Evolutionary conservation across 2,888 invertebrate genomes (phyloP).

Genomic region (Sphaerophoria rueppellii): DNA sequence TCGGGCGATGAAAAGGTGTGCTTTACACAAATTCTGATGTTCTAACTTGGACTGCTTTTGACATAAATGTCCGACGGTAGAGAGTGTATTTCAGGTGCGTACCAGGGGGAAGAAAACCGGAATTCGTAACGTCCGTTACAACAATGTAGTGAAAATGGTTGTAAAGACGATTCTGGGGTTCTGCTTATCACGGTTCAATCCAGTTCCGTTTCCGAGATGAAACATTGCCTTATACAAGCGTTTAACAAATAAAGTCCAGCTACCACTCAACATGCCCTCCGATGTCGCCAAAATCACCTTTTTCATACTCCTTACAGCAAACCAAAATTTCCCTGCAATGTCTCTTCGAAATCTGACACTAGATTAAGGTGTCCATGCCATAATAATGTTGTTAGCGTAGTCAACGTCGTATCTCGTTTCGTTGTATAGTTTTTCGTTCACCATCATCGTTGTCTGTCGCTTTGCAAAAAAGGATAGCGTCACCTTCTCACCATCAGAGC

Average conservation of each 20-base stretch:
- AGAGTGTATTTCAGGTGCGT: too few relatives aligned
- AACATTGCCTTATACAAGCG: neutral
- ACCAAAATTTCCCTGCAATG: constrained; percentile 33
- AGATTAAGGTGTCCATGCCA: constrained; percentile 49
- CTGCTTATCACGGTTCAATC: too few relatives aligned
- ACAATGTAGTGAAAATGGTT: too few relatives aligned
- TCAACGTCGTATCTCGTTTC: constrained; percentile 6
- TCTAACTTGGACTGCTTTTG: too few relatives aligned
- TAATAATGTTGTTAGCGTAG: constrained; percentile 24
- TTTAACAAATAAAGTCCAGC: constrained; percentile 33
- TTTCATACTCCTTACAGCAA: neutral
- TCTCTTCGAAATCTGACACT: constrained; percentile 54
- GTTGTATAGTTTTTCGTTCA: neutral
- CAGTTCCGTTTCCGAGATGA: neutral
- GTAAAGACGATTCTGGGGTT: too few relatives aligned
- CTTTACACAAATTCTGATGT: too few relatives aligned
- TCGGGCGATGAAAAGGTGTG: too few relatives aligned
- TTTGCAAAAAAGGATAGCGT: constrained; percentile 28
- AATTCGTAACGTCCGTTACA: too few relatives aligned
- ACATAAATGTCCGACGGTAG: too few relatives aligned
- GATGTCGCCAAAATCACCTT: neutral
- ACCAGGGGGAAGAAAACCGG: too few relatives aligned
- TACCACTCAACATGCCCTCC: constrained; percentile 19
- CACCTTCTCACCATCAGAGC: constrained; percentile 22
- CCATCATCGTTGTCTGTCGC: neutral